Conservation (phyloP, 2,888 invertebrate species). For the Bombylius discolor region DNA sequence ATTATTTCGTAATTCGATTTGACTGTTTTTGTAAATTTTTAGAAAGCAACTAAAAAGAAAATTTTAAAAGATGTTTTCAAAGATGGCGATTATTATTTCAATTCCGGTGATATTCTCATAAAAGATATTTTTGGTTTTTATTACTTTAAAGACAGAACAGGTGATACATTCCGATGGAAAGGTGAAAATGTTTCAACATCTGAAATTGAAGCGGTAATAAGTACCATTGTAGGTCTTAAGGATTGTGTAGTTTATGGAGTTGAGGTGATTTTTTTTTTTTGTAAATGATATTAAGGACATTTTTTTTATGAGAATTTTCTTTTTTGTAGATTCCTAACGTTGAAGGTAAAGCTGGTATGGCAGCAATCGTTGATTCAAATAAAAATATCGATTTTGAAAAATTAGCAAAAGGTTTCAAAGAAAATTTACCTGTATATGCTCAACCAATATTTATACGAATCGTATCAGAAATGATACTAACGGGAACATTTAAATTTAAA, state of each 20-base stretch:
- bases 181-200: constrained; percentile 96
- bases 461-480: constrained; percentile 62
- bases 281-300: not conserved
- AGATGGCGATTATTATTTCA: constrained; percentile 79
- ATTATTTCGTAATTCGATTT: not conserved
- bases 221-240: constrained; percentile 57
- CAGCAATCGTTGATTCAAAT: constrained; percentile 63
- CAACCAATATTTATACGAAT: constrained; percentile 78
- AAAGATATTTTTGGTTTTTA: constrained; percentile 87
- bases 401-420: constrained; percentile 51
- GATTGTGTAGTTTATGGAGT: constrained; percentile 87
- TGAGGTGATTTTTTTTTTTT: constrained; percentile 45
- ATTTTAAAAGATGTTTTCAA: constrained; percentile 67
- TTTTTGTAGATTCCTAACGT: constrained; percentile 53
- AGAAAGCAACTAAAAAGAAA: constrained; percentile 73
- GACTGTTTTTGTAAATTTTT: constrained; percentile 10
- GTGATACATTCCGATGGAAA: constrained; percentile 79
- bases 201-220: constrained; percentile 85
- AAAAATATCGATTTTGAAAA: constrained; percentile 44
- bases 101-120: constrained; percentile 79
- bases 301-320: not conserved
- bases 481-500: constrained; percentile 85
- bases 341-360: constrained; percentile 90
- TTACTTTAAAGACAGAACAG: constrained; percentile 83
- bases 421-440: constrained; percentile 70